Base-by-base conservation (phyloP, 1,140 invertebrate genomes). In the Aphelenchoides besseyi region DNA sequence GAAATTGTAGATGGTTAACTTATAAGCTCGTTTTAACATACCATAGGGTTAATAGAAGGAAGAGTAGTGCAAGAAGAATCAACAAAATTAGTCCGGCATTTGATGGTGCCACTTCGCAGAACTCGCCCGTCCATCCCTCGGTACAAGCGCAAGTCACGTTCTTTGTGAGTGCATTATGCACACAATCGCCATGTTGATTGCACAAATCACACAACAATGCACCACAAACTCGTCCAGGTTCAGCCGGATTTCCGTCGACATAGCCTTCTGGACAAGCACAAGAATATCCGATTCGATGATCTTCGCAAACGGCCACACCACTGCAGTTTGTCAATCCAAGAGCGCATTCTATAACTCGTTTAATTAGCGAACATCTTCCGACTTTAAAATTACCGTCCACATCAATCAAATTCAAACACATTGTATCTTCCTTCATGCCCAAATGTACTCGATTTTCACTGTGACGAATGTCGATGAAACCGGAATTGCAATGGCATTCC, bases 321-420 rank as follows among this genome's bases (percentile, higher is more conserved):
- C 81, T 83, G 52, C 82, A 83, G 67, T 83, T 83, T 30, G 78
- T 80, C 32, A 83, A 62, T n/a, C 81, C 83, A 16, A 83, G 74
- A 28, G 77, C 77, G 64, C 82, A 83, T 55, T 82, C 63, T 53
- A 63, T n/a, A n/a, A n/a, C n/a, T n/a, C n/a, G n/a, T n/a, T n/a
- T n/a, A n/a, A 62, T 12, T n/a, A n/a, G 29, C 23, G 29, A 23
- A 9, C 37, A 23, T 64, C 0, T 8, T 0, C 0, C 1, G n/a
- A 70, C n/a, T 69, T 23, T 36, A 8, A 3, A 37, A 30, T 2
- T 33, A 70, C 69, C 80, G 59, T 85, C 79, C 1, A 83, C 74
- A 74, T 83, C 82, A 18, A 67, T 30, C 8, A 80, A 37, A 37
- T 74, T 68, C 68, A 83, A 69, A 48, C 82, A 83, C 36, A 76